These are phyloP conservation scores for Spilarctia lutea DNA, from an alignment of 2,888 invertebrate genomes.

Conservation along the genomic window DNA sequence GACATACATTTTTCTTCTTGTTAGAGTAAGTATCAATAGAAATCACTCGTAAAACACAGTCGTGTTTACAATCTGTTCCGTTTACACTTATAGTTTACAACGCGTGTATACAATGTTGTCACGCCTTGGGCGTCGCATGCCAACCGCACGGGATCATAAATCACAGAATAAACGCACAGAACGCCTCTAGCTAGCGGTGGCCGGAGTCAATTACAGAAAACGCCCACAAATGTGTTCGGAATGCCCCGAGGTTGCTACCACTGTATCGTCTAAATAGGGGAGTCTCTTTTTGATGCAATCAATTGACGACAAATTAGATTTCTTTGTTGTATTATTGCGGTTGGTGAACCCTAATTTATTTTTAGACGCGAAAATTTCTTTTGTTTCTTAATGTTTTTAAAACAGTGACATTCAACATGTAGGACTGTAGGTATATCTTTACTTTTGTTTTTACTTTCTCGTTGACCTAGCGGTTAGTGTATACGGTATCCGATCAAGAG, in stretches of 20 bases:
- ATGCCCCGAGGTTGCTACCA: constrained; percentile 41
- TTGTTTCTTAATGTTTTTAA: neutral
- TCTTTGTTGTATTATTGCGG: constrained; percentile 14
- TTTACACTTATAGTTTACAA: constrained; percentile 7
- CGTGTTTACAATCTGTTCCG: constrained; percentile 8
- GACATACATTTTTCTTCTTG: neutral
- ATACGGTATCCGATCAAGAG: neutral
- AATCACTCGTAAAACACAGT: constrained; percentile 6
- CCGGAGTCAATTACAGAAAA: constrained; percentile 50
- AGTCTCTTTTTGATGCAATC: constrained; percentile 25
- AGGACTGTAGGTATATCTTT: no score
- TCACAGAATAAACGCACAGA: constrained; percentile 54
- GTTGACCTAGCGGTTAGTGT: neutral
- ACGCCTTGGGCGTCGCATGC: constrained; percentile 49
- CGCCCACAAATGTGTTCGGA: constrained; percentile 42
- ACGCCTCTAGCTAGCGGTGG: constrained; percentile 56
- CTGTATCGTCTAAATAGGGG: constrained; percentile 30
- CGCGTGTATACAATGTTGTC: constrained; percentile 9
- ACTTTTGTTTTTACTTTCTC: neutral
- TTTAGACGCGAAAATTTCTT: neutral
- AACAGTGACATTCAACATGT: neutral
- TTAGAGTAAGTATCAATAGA: neutral
- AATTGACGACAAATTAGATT: constrained; percentile 19
- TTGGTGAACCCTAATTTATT: neutral
- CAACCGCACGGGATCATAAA: constrained; percentile 58